Evolutionary conservation across 35 echinoderm and acorn worm species (phyloP).

Genomic region (Hemicentrotus pulcherrimus): DNA sequence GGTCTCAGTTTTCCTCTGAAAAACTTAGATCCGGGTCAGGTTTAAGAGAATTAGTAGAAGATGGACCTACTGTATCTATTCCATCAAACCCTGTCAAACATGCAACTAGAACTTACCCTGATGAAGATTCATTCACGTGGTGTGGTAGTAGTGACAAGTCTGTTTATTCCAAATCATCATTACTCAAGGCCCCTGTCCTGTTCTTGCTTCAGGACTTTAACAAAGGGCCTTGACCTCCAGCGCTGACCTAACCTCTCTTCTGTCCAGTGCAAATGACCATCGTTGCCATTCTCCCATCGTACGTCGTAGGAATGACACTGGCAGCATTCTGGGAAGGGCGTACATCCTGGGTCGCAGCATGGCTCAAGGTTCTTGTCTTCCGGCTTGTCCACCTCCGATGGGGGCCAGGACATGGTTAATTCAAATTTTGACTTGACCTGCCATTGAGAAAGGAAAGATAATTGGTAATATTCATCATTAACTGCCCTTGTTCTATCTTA

Average conservation of each 20-base stretch:
- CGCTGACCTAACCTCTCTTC: not conserved
- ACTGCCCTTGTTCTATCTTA: not conserved
- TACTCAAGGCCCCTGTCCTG: not conserved
- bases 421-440: constrained; percentile 72
- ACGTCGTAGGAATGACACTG: constrained; percentile 21
- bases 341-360: constrained; percentile 74
- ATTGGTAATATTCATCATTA: not conserved
- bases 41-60: no score
- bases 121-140: not conserved
- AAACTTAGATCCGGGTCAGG: no score
- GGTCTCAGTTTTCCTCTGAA: no score
- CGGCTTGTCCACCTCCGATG: constrained; percentile 48
- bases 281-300: not conserved
- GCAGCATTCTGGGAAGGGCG: constrained; percentile 82
- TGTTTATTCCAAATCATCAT: not conserved
- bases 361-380: constrained; percentile 59
- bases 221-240: not conserved
- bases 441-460: not conserved
- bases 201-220: not conserved
- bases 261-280: constrained; percentile 22
- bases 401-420: constrained; percentile 60
- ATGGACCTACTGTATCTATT: no score
- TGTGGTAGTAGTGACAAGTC: not conserved
- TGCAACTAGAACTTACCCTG: no score
- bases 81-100: no score